Conservation (phyloP, 2,113 vertebrate genomes). For the Azemiops feae region DNA sequence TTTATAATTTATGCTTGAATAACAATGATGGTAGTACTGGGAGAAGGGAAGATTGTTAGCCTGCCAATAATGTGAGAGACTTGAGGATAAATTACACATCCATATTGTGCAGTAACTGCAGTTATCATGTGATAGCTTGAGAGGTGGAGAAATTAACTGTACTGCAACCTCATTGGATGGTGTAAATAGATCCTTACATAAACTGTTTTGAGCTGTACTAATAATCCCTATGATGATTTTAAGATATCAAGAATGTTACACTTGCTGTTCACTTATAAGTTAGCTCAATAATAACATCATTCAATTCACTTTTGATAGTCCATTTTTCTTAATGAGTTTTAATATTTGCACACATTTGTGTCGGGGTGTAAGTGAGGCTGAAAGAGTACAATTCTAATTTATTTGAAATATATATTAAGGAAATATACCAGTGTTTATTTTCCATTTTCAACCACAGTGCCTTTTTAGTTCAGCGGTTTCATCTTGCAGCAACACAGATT, state of each 20-base stretch:
- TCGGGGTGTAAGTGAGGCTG: slow-evolving; percentile 81
- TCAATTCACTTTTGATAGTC: slow-evolving; percentile 62
- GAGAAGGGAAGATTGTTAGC: slow-evolving; percentile 80
- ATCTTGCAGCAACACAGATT: slow-evolving; percentile 68
- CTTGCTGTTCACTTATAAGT: slow-evolving; percentile 64
- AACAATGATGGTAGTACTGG: slow-evolving; percentile 94
- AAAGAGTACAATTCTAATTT: slow-evolving; percentile 89
- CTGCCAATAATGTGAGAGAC: slow-evolving; percentile 84
- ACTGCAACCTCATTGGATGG: slow-evolving; percentile 2
- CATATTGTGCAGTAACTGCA: background rate
- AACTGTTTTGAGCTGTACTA: slow-evolving; percentile 88
- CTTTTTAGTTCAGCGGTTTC: slow-evolving; percentile 64
- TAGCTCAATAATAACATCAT: slow-evolving; percentile 70
- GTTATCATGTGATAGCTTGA: background rate
- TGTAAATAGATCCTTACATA: slow-evolving; percentile 71
- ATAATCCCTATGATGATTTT: slow-evolving; percentile 79
- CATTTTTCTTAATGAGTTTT: slow-evolving; percentile 76
- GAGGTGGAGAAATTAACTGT: background rate
- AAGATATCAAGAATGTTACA: slow-evolving; percentile 68
- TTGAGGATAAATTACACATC: slow-evolving; percentile 16
- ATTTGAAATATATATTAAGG: slow-evolving; percentile 81
- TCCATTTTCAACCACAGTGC: slow-evolving; percentile 59
- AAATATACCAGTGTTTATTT: slow-evolving; percentile 68
- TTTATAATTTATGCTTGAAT: slow-evolving; percentile 92
- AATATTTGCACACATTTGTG: slow-evolving; percentile 92